A percentile compares a stretch with the other conserved stretches of the same genome.
phyloP scores from a whole-genome alignment of 2,888 invertebrate species.

The Diadegma fenestrale region DNA sequence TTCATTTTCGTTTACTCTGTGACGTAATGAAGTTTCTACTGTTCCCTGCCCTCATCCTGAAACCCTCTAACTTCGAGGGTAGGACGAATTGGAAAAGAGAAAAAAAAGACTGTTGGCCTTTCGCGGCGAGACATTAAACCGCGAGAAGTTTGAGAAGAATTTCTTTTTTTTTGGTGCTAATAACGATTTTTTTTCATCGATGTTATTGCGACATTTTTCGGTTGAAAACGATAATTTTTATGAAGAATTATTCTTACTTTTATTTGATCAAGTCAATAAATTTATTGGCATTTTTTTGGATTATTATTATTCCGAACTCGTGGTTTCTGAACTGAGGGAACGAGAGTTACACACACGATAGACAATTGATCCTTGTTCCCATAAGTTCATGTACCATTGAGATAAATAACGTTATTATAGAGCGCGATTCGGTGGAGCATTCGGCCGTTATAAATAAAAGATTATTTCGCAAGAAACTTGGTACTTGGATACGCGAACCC shows the following conservation, averaged over 20 bases:
- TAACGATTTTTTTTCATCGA: not conserved
- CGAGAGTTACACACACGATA: constrained; percentile 21
- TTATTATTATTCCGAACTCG: not conserved
- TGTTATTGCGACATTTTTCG: not conserved
- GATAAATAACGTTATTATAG: constrained; percentile 58
- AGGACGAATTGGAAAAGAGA: constrained; percentile 27
- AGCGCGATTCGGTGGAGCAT: constrained; percentile 36
- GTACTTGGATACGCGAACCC: constrained; percentile 2
- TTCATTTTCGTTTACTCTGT: not conserved
- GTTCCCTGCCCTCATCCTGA: constrained; percentile 20
- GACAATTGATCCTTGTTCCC: constrained; percentile 59
- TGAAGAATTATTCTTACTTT: not conserved
- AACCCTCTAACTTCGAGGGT: constrained; percentile 40
- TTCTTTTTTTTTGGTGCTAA: not conserved
- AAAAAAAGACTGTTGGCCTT: constrained; percentile 32
- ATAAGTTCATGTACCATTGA: constrained; percentile 12
- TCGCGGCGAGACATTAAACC: constrained; percentile 27
- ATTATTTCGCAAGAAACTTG: constrained; percentile 57
- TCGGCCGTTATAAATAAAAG: constrained; percentile 52
- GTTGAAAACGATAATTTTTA: not conserved
- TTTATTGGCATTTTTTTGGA: not conserved
- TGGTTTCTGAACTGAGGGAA: not conserved
- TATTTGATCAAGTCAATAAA: not conserved
- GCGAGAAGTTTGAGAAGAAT: constrained; percentile 39
- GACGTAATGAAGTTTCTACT: constrained; percentile 2